Evolutionary conservation across 2,113 vertebrate species (phyloP).

Genomic region (Mionectes macconnelli): DNA sequence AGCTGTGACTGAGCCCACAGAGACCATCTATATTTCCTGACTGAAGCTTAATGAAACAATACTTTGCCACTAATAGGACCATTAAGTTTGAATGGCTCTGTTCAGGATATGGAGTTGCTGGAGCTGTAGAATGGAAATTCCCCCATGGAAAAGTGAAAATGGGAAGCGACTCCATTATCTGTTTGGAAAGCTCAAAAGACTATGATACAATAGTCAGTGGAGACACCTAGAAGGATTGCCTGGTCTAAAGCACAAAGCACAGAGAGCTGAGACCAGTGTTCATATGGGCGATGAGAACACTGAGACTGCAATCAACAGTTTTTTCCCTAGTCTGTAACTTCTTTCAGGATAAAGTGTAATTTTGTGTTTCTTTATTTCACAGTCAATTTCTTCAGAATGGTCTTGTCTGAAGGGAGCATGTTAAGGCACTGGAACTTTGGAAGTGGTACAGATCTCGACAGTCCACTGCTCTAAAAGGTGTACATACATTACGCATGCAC

Average conservation of each 20-base stretch:
- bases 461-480: neutral
- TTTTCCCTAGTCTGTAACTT: neutral
- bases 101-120: neutral
- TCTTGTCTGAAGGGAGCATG: neutral
- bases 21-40: neutral
- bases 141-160: neutral
- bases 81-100: neutral
- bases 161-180: neutral
- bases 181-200: neutral
- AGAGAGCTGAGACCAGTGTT: neutral
- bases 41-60: constrained; percentile 15
- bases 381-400: constrained; percentile 37
- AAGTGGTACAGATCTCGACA: neutral
- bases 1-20: neutral
- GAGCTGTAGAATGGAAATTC: neutral
- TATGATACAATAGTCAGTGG: neutral
- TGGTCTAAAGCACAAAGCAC: neutral
- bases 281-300: neutral
- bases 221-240: neutral
- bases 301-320: neutral
- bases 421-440: neutral
- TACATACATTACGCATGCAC: neutral
- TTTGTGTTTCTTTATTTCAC: constrained; percentile 52
- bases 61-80: neutral
- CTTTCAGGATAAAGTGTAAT: constrained; percentile 3